Conservation (phyloP, 2,797 vertebrate genomes). For the Thripadectes ignobilis region DNA sequence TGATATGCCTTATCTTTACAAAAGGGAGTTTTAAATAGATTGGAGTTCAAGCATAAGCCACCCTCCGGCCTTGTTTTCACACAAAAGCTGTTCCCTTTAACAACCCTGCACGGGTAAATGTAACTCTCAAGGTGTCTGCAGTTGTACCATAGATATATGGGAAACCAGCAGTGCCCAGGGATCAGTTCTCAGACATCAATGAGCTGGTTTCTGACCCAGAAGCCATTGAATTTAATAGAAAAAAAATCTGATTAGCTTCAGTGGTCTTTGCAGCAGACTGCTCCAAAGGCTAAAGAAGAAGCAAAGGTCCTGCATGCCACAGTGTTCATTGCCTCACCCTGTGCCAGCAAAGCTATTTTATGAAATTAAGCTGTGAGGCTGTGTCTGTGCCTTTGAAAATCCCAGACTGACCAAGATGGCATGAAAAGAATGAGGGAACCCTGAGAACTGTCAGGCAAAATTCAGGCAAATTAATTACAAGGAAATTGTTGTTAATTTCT, state of each 20-base stretch:
- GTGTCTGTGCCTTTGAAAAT: neutral
- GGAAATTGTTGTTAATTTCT: conserved; percentile 22
- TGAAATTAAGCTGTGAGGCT: neutral
- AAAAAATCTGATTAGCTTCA: neutral
- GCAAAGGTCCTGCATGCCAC: neutral
- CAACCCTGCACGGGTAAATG: neutral
- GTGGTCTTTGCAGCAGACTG: neutral
- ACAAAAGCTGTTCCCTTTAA: conserved; percentile 16
- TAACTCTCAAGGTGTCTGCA: neutral
- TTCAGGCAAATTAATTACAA: neutral
- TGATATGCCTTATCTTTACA: neutral
- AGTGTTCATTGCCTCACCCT: neutral
- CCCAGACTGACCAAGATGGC: conserved; percentile 3
- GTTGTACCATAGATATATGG: neutral
- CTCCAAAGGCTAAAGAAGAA: conserved; percentile 7
- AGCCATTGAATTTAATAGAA: neutral
- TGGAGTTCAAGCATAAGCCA: neutral
- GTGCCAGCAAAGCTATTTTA: conserved; percentile 22
- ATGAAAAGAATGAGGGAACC: conserved; percentile 31
- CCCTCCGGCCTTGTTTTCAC: conserved; percentile 1
- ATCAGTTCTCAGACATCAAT: neutral
- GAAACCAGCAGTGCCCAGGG: neutral
- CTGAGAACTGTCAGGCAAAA: conserved; percentile 32
- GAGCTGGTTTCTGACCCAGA: neutral
- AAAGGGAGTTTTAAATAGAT: neutral